Base-by-base conservation (phyloP, 1,140 invertebrate species). In the Akabosia matsudoensis region DNA sequence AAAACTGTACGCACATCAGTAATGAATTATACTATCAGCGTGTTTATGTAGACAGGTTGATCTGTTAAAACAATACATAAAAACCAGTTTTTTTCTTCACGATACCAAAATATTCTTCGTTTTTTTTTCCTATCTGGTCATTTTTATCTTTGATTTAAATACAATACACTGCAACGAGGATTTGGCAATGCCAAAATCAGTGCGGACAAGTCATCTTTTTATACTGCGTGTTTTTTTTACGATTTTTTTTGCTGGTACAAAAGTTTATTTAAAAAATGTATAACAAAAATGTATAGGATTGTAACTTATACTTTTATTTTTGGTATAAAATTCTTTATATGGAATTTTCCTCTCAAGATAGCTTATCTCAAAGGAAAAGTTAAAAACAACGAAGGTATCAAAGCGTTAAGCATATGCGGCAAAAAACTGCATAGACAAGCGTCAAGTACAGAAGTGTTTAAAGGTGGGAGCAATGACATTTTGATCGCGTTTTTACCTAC, bases 381-480 rank as follows among this genome's bases (percentile, higher is more conserved):
- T n/a, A n/a, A n/a, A n/a, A n/a, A n/a, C n/a, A n/a, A n/a, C n/a
- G n/a, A n/a, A n/a, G n/a, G n/a, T n/a, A n/a, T n/a, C n/a, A n/a
- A n/a, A n/a, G n/a, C n/a, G n/a, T n/a, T n/a, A n/a, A n/a, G n/a
- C n/a, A n/a, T n/a, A n/a, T n/a, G n/a, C 37, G 7, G 37, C 18
- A 45, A 45, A 45, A 10, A 45, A 45, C 18, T 45, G 7, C 18
- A 10, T 45, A 10, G 37, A 45, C 18, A 45, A 45, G 37, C 37
- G 18, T 45, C 37, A 18, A 10, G 37, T 45, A 18, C 18, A 45
- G 37, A 10, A 45, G 18, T 45, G 37, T 45, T 7, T 18, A 45
- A 18, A 18, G 10, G 54, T 56, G 61, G 30, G 61, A 30, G 61
- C 61, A 67, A 67, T 67, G 61, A 67, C 61, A 67, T 67, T 67